Base-by-base conservation (phyloP, 2,888 invertebrate genomes). In the Cybosia mesomella region DNA sequence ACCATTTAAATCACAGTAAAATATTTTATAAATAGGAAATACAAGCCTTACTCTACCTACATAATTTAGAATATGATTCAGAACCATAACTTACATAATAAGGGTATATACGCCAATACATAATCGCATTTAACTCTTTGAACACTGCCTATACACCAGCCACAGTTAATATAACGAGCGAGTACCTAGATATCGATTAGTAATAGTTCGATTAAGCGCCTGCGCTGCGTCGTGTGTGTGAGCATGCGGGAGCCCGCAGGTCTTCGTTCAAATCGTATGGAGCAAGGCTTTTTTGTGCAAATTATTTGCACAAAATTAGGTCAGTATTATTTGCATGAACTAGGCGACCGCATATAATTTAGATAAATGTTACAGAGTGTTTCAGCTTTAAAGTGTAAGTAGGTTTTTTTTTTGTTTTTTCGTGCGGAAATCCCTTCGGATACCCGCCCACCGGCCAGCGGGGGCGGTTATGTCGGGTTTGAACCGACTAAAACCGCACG, bases 21-120 rank as follows among this genome's bases (percentile, higher is more conserved):
- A 22, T 59, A 59, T 59, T 15, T 39, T 28, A 21, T 59, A 59
- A 39, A 39, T 39, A 39, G 39, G 36, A 18, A 59, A 39, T 18
- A 36, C 13, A 49, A 43, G 57, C 43, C 57, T 67, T 21, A 63
- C 22, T 36, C 34, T 22, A 32, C 53, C 21, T 22, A 32, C 34
- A 43, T 21, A 32, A 58, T 65, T 65, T 58, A 65, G 65, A 65
- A 65, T 65, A 65, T 64, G 13, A 54, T 59, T 59, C 9, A 49
- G 49, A 49, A n/a, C 49, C 49, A 49, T 49, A n/a, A n/a, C 18
- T 49, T 49, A 2, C 49, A 49, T 18, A 28, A 49, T 49, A n/a
- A 49, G 18, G 49, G 49, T n/a, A 49, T 49, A 43, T 39, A 43
- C 7, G 7, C 43, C 43, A 18, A 15, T 43, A 18, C 43, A 43